These are phyloP conservation scores for Elachura formosa DNA, from an alignment of 2,113 vertebrate genomes.

Conservation along the genomic window DNA sequence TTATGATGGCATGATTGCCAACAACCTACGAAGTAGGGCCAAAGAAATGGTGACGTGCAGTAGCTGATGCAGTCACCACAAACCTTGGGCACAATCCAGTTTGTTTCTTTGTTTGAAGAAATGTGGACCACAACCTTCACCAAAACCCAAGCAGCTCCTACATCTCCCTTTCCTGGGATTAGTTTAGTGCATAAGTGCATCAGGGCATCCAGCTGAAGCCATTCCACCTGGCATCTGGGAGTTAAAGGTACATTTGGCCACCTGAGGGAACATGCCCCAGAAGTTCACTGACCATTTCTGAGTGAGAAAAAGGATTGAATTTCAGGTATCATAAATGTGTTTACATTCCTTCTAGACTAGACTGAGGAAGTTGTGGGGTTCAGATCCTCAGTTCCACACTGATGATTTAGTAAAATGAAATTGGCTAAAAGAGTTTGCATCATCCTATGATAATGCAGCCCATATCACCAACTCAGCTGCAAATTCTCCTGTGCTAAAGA, in stretches of 20 bases:
- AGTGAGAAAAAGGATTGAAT: background rate
- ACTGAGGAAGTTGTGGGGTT: background rate
- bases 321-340: background rate
- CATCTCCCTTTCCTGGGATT: background rate
- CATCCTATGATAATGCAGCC: fast-evolving
- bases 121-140: background rate
- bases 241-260: background rate
- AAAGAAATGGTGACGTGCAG: background rate
- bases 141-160: background rate
- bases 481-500: background rate
- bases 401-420: background rate
- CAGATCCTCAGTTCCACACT: background rate
- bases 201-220: background rate
- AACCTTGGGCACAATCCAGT: background rate
- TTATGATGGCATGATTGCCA: background rate
- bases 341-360: background rate
- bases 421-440: background rate
- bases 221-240: background rate
- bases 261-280: background rate
- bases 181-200: background rate
- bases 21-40: background rate
- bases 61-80: background rate
- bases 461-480: background rate
- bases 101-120: background rate
- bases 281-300: background rate